Evolutionary conservation across 2,797 vertebrate species (phyloP).

Genomic region (Acestrorhynchus altus): DNA sequence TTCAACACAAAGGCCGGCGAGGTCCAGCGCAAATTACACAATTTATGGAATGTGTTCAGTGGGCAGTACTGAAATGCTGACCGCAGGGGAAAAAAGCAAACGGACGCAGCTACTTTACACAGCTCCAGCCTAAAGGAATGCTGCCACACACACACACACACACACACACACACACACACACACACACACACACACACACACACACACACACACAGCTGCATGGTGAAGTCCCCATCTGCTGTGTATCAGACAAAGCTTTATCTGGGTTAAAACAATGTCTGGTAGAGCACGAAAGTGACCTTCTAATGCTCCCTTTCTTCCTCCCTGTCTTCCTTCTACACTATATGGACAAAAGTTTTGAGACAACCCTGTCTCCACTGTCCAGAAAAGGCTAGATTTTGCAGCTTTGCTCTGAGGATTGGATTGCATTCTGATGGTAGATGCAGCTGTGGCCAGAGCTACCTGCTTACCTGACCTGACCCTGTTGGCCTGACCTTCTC

Average conservation of each 20-base stretch:
- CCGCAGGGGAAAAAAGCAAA: constrained; percentile 31
- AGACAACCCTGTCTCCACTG: no score
- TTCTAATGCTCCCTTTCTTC: background rate
- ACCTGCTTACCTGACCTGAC: no score
- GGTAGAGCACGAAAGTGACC: no score
- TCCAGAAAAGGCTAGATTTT: no score
- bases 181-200: background rate
- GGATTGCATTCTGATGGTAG: no score
- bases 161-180: background rate
- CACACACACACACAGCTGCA: background rate
- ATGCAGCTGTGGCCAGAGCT: no score
- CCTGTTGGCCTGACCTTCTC: no score
- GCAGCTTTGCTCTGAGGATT: no score
- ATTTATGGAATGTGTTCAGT: constrained; percentile 63
- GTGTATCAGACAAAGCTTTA: background rate
- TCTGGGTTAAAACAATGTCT: background rate
- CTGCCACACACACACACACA: background rate
- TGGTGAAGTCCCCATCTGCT: background rate
- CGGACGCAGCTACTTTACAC: background rate
- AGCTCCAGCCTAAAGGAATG: background rate
- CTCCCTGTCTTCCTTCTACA: background rate
- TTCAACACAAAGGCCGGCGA: constrained; percentile 58
- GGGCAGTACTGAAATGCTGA: constrained; percentile 62
- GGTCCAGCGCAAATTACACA: constrained; percentile 59
- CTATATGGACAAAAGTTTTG: no score